A percentile compares a stretch with the other conserved stretches of the same genome.
Conservation (phyloP, 1,140 invertebrate species). For the Lepidostoma basale region DNA sequence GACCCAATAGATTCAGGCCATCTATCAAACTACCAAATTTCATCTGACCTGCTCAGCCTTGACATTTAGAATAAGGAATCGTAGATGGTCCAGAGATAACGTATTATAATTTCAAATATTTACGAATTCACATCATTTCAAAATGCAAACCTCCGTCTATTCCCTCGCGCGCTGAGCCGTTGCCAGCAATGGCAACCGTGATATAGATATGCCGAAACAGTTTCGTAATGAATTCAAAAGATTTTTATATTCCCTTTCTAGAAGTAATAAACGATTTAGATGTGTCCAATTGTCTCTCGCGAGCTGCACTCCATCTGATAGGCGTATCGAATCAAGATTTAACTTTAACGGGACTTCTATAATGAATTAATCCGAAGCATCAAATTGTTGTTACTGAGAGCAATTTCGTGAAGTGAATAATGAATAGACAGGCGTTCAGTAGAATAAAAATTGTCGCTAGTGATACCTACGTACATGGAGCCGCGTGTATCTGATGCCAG, state of each 20-base stretch:
- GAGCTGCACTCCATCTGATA: neutral
- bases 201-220: too few relatives aligned
- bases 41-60: conserved; percentile 37
- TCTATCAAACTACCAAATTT: conserved; percentile 22
- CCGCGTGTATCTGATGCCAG: too few relatives aligned
- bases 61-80: conserved; percentile 36
- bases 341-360: neutral
- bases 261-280: conserved; percentile 13
- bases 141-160: conserved; percentile 35
- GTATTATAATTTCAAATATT: conserved; percentile 37
- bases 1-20: conserved; percentile 11
- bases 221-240: neutral
- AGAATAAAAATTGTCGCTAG: too few relatives aligned
- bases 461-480: too few relatives aligned
- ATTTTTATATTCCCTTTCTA: neutral
- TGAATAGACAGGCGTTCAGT: neutral
- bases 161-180: neutral
- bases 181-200: neutral
- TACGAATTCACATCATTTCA: conserved; percentile 29
- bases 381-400: neutral
- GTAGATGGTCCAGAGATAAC: conserved; percentile 26
- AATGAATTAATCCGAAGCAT: neutral
- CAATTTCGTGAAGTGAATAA: neutral
- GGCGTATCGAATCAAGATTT: neutral
- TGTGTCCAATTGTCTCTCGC: neutral